These are phyloP conservation scores for Leucopsar rothschildi DNA, from an alignment of 2,113 vertebrate genomes.

Conservation along the genomic window DNA sequence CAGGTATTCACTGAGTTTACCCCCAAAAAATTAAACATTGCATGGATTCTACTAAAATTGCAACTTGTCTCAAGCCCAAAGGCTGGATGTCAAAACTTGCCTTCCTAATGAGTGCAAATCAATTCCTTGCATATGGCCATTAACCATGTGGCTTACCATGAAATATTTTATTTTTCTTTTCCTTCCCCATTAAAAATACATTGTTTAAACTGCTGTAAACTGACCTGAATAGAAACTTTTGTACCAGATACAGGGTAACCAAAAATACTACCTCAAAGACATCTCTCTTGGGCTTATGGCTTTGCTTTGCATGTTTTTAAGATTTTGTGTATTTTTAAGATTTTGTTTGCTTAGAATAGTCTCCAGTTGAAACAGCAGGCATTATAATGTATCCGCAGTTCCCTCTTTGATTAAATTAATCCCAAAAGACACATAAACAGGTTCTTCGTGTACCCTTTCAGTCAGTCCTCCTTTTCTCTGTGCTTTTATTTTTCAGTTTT, in stretches of 20 bases:
- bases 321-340: background rate
- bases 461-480: background rate
- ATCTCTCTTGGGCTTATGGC: background rate
- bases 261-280: background rate
- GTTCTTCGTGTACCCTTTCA: conserved; percentile 18
- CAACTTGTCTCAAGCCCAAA: background rate
- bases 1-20: background rate
- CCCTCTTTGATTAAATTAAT: background rate
- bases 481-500: conserved; percentile 18
- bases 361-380: background rate
- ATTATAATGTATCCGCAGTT: background rate
- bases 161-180: background rate
- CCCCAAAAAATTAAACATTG: background rate
- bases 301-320: background rate
- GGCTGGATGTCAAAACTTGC: background rate
- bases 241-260: background rate
- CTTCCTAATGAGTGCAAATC: background rate
- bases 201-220: background rate
- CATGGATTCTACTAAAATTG: background rate
- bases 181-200: background rate
- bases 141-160: background rate
- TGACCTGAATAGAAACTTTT: background rate
- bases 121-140: background rate
- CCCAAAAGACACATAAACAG: background rate
- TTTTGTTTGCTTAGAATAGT: background rate